Conservation (phyloP, 2,888 invertebrate genomes). For the Cactoblastis cactorum region DNA sequence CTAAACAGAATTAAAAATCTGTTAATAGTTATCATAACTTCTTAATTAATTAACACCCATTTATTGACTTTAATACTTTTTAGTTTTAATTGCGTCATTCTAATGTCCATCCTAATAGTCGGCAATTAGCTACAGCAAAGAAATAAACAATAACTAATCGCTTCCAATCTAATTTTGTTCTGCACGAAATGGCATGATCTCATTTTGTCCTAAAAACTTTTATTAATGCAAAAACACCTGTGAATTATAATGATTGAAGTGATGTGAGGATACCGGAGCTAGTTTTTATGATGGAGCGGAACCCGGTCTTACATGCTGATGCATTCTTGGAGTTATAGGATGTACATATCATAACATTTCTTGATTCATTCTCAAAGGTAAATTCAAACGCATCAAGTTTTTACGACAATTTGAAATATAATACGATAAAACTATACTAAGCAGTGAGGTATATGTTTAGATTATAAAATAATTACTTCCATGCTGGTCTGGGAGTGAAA, state of each 20-base stretch:
- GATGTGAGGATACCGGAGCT: conserved; percentile 59
- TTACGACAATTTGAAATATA: neutral
- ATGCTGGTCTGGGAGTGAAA: no score
- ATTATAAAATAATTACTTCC: no score
- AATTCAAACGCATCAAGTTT: neutral
- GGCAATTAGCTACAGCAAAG: neutral
- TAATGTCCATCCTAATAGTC: neutral
- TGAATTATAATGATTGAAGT: conserved; percentile 42
- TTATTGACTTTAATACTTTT: neutral
- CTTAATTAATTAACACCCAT: no score
- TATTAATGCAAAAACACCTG: conserved; percentile 53
- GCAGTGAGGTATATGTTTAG: no score
- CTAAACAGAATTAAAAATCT: no score
- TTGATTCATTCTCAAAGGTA: no score
- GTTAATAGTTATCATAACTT: no score
- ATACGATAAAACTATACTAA: no score
- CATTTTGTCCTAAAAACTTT: conserved; percentile 54
- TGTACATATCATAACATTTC: no score
- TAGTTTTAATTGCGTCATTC: neutral
- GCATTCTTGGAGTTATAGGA: no score
- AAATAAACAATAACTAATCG: conserved; percentile 24
- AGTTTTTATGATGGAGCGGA: conserved; percentile 45
- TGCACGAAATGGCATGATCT: conserved; percentile 43
- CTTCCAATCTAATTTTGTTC: conserved; percentile 23
- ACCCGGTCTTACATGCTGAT: conserved; percentile 22